phyloP scores from a whole-genome alignment of 53 echinoderm and acorn worm genomes.

The Stichopus horrens region DNA sequence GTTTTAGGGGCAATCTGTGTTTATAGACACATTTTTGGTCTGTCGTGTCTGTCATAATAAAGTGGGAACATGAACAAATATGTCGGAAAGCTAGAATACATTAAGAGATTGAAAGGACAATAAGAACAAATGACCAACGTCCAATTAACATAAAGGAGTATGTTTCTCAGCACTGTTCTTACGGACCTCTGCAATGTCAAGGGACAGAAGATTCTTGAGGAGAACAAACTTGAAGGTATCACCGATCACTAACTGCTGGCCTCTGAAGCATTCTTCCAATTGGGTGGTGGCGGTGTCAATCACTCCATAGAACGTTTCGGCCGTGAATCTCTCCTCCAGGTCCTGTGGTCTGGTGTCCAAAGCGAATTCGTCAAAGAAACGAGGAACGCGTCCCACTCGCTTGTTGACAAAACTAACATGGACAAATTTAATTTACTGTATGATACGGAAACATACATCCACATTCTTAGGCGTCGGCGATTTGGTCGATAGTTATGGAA shows the following conservation, averaged over 20 bases:
- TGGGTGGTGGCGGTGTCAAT: slow-evolving; percentile 9
- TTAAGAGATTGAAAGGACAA: no score
- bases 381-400: slow-evolving; percentile 24
- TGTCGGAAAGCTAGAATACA: no score
- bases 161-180: not conserved
- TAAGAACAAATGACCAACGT: no score
- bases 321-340: slow-evolving; percentile 25
- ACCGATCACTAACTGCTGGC: slow-evolving; percentile 28
- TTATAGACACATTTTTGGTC: no score
- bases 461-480: no score
- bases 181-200: slow-evolving; percentile 26
- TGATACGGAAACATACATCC: no score
- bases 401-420: slow-evolving; percentile 24
- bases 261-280: slow-evolving; percentile 37
- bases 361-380: slow-evolving; percentile 35
- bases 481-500: no score
- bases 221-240: slow-evolving; percentile 37
- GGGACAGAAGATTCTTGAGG: slow-evolving; percentile 35
- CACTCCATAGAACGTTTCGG: slow-evolving; percentile 33
- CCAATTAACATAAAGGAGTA: not conserved
- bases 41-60: no score
- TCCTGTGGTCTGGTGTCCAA: slow-evolving; percentile 25
- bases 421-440: not conserved
- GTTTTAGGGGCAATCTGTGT: no score
- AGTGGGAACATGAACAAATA: no score